Base-by-base conservation (phyloP, 2,888 invertebrate genomes). In the Sinodicranocentrus sp. region DNA sequence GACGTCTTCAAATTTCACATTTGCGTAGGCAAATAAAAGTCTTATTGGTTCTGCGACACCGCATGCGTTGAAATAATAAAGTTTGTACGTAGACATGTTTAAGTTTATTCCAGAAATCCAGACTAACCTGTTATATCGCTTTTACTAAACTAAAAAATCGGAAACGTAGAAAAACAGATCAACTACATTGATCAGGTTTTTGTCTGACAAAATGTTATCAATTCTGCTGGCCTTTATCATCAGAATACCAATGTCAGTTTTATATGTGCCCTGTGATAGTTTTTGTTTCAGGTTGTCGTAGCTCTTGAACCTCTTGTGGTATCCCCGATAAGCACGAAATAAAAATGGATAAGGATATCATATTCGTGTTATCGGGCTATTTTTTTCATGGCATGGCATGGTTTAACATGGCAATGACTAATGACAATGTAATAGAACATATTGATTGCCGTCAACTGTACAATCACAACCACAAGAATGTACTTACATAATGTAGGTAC, bases 21-120 rank as follows among this genome's bases (percentile, higher is more conserved):
- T 78, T 1, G 72, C 72, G 28, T 84, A 78, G 8, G 77, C 77
- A 26, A 84, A 78, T 25, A 84, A n/a, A 3, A 84, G 23, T 1
- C 84, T 39, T 43, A 78, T 78, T 3, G 84, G 84, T 39, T 84
- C 84, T 2, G 67, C 78, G 0, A 84, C 59, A 10, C 78, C 78
- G 6, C 61, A 61, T 5, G 78, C 70, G 17, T 78, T 23, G 48
- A 78, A 78, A 28, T 78, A 78, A 17, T 78, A 61, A 13, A 78
- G 43, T 28, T 70, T 78, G 21, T 78, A 78, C 5, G 61, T 43
- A 48, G 59, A 28, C 78, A 78, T 78, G 39, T 39, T 39, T 6
- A 39, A 39, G 39, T 39, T 6, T 48, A 48, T 13, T 10, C 2
- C 48, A 10, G 48, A 48, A 48, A n/a, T 48, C 8, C 15, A 17